Percentiles rank a stretch among this genome's conserved stretches.
These are phyloP conservation scores for Linepithema humile DNA, from an alignment of 1,140 invertebrate species.

Conservation along the genomic window DNA sequence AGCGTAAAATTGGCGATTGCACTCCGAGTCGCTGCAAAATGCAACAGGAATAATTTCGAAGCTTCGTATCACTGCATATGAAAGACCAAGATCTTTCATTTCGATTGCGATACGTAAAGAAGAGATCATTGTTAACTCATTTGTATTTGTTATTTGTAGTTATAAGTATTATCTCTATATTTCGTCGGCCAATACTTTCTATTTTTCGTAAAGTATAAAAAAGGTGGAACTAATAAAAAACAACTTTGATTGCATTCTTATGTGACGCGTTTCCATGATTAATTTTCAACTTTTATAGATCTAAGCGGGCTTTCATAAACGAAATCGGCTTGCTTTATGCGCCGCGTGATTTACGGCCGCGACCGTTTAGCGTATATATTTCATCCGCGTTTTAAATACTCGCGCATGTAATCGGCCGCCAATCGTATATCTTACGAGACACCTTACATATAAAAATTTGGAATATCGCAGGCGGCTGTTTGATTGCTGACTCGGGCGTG, in stretches of 20 bases:
- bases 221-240: not conserved
- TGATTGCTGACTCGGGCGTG: conserved; percentile 46
- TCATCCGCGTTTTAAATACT: conserved; percentile 34
- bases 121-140: not conserved
- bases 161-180: too few species aligned
- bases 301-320: not conserved
- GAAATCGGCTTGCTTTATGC: not conserved
- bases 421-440: conserved; percentile 53
- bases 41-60: conserved; percentile 37
- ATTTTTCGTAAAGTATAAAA: not conserved
- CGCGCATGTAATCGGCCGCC: conserved; percentile 27
- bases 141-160: too few species aligned
- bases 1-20: conserved; percentile 29
- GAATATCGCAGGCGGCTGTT: conserved; percentile 42
- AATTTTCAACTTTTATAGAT: not conserved
- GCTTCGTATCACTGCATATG: not conserved
- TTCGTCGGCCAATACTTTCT: not conserved
- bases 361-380: conserved; percentile 35
- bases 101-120: not conserved
- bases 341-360: conserved; percentile 10
- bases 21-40: not conserved
- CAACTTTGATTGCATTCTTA: not conserved
- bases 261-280: not conserved
- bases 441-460: conserved; percentile 50
- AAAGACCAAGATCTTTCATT: not conserved